Percentiles rank a stretch among this genome's conserved stretches.
Evolutionary conservation across 2,113 vertebrate species (phyloP).

Genomic region (Prunella himalayana): DNA sequence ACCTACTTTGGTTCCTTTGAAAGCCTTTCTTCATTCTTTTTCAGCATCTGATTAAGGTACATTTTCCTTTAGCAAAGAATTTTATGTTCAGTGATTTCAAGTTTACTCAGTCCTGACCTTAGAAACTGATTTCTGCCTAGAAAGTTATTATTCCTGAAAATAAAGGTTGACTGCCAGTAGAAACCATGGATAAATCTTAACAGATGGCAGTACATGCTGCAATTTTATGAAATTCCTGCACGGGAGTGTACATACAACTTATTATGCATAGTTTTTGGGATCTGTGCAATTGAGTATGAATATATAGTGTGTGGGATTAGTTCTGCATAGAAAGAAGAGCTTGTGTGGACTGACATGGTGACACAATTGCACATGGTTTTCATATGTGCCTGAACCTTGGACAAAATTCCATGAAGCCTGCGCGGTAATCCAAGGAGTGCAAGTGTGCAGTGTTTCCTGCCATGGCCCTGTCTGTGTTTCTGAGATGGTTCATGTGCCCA

Average conservation of each 20-base stretch:
- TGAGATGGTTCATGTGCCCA: neutral
- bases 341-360: neutral
- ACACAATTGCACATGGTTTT: neutral
- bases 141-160: neutral
- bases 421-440: neutral
- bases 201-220: neutral
- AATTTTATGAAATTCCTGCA: neutral
- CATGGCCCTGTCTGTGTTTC: neutral
- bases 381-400: neutral
- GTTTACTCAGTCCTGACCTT: neutral
- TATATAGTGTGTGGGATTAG: neutral
- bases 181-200: constrained; percentile 12
- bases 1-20: neutral
- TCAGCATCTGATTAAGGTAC: neutral
- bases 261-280: neutral
- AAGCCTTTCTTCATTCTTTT: neutral
- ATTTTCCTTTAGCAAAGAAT: neutral
- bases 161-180: neutral
- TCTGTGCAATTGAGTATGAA: neutral
- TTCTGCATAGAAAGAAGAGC: neutral
- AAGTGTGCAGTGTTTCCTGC: neutral
- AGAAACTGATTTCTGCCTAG: constrained; percentile 5
- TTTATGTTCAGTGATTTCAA: neutral
- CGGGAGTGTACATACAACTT: neutral
- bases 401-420: neutral